A percentile compares a stretch with the other conserved stretches of the same genome.
Evolutionary conservation across 2,797 vertebrate species (phyloP).

Genomic region (Borostomias antarcticus): DNA sequence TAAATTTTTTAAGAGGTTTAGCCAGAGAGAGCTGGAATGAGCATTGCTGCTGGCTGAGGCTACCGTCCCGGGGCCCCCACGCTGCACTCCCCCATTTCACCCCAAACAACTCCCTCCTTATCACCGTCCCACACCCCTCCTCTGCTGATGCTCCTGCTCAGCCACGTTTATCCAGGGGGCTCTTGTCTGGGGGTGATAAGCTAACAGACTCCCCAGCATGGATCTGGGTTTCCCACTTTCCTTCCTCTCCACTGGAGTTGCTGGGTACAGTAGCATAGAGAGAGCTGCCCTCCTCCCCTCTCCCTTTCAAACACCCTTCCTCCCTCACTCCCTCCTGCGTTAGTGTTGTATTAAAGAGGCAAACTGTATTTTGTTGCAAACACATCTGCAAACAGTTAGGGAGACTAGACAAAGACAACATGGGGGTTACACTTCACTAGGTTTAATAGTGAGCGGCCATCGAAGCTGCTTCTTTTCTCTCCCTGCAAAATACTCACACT

Average conservation of each 20-base stretch:
- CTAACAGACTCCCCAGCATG: slow-evolving; percentile 72
- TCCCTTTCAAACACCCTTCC: too few relatives aligned
- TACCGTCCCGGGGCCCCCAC: slow-evolving; percentile 64
- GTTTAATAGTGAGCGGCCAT: slow-evolving; percentile 59
- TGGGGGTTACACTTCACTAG: slow-evolving; percentile 50
- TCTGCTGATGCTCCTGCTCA: slow-evolving; percentile 69
- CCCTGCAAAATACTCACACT: slow-evolving; percentile 2
- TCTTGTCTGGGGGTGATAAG: slow-evolving; percentile 84
- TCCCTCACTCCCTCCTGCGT: not conserved
- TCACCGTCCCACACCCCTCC: slow-evolving; percentile 78
- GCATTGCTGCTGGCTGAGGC: slow-evolving; percentile 67
- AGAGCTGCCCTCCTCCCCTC: slow-evolving; percentile 13
- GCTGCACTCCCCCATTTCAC: slow-evolving; percentile 59
- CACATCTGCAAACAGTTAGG: slow-evolving; percentile 62
- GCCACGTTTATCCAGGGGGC: slow-evolving; percentile 76
- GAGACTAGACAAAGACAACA: slow-evolving; percentile 58
- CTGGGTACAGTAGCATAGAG: not conserved
- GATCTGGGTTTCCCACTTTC: slow-evolving; percentile 61
- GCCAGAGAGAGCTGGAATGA: slow-evolving; percentile 66
- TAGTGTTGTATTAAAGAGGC: slow-evolving; percentile 50
- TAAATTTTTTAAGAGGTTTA: slow-evolving; percentile 81
- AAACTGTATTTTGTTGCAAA: slow-evolving; percentile 53
- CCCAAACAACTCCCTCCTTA: slow-evolving; percentile 76
- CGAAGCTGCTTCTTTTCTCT: slow-evolving; percentile 45
- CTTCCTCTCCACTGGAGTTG: slow-evolving; percentile 19